Conservation (phyloP, 30 jellyfish, hydroid and myxozoan species). For the Pelagia noctiluca region DNA sequence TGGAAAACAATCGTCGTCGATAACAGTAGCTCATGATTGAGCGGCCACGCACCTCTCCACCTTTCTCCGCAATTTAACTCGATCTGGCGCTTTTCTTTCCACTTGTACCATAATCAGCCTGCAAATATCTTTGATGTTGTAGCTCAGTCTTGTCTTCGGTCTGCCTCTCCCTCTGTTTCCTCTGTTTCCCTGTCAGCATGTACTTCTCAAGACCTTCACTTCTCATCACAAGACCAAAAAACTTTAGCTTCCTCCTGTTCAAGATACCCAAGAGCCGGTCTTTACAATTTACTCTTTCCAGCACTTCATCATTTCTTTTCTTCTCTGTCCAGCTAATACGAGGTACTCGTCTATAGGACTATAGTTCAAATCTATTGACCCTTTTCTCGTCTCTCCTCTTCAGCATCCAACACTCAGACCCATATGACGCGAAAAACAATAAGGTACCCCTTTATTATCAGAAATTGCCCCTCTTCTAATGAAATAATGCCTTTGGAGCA, state of each 20-base stretch:
- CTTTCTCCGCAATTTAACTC: neutral
- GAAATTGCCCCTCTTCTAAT: too few species aligned
- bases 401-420: conserved; percentile 2
- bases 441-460: too few species aligned
- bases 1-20: too few species aligned
- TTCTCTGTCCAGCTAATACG: neutral
- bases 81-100: conserved; percentile 1
- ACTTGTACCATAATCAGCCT: neutral
- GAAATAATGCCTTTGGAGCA: too few species aligned
- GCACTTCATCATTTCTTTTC: neutral
- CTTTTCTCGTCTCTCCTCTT: neutral
- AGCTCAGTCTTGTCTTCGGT: conserved; percentile 13
- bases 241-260: neutral
- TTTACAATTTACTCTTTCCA: neutral
- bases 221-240: neutral
- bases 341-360: neutral
- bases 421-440: neutral
- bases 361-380: neutral
- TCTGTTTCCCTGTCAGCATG: conserved; percentile 20
- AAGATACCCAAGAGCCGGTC: neutral
- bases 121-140: neutral
- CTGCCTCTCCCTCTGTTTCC: conserved; percentile 29
- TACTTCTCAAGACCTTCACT: too few species aligned
- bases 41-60: too few species aligned
- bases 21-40: too few species aligned